These are phyloP conservation scores for Diarsia mendica DNA, from an alignment of 2,888 invertebrate genomes.

Conservation along the genomic window DNA sequence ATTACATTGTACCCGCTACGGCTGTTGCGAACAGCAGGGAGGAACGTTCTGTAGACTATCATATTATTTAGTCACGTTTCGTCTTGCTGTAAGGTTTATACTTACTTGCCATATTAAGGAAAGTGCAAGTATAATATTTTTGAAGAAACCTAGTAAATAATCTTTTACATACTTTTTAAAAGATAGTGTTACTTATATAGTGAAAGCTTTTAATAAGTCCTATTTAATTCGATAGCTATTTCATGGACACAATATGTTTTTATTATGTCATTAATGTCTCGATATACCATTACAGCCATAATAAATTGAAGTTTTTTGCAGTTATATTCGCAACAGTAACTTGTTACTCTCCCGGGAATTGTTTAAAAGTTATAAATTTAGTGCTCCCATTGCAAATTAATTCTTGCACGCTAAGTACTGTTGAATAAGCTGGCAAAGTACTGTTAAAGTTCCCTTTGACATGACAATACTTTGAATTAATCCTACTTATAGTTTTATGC, in stretches of 20 bases:
- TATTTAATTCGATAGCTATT: not conserved
- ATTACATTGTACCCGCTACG: slow-evolving; percentile 35
- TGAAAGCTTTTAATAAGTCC: not conserved
- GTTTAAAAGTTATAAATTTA: slow-evolving; percentile 13
- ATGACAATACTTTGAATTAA: slow-evolving; percentile 16
- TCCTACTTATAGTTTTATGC: slow-evolving; percentile 1
- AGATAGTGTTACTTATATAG: too few relatives aligned
- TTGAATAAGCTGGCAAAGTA: slow-evolving; percentile 20
- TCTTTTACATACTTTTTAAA: not conserved
- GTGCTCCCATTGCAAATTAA: slow-evolving; percentile 11
- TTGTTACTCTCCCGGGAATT: slow-evolving; percentile 3
- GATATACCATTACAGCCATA: not conserved
- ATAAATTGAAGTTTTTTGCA: slow-evolving; percentile 10
- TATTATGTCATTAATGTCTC: too few relatives aligned
- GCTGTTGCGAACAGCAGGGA: slow-evolving; percentile 15
- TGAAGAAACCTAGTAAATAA: not conserved
- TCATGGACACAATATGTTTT: not conserved
- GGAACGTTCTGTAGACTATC: slow-evolving; percentile 17
- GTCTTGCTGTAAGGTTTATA: not conserved
- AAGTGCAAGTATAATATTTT: not conserved
- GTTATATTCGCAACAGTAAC: slow-evolving; percentile 1
- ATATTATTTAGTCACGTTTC: slow-evolving; percentile 10
- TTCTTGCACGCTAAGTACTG: not conserved
- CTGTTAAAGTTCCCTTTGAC: slow-evolving; percentile 21
- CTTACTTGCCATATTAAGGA: not conserved